phyloP scores from a whole-genome alignment of 2,888 invertebrate genomes.

The Dendrolimus houi region DNA sequence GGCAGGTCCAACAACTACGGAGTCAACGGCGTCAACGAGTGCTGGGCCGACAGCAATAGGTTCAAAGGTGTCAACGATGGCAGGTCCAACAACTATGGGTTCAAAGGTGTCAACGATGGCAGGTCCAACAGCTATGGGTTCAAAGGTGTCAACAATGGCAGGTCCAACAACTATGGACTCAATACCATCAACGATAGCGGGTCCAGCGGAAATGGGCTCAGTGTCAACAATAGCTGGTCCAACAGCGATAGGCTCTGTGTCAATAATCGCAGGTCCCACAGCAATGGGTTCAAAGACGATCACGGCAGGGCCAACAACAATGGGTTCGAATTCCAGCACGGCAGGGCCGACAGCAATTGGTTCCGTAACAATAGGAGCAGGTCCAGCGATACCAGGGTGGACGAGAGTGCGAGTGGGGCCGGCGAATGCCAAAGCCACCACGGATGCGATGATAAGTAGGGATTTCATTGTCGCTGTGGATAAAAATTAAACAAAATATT shows the following conservation, averaged over 20 bases:
- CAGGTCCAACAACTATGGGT: slow-evolving; percentile 10
- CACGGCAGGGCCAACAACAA: slow-evolving; percentile 4
- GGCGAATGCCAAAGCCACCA: slow-evolving; percentile 29
- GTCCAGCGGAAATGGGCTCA: slow-evolving; percentile 9
- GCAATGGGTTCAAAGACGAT: slow-evolving; percentile 6
- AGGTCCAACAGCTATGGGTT: slow-evolving; percentile 14
- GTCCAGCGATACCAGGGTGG: slow-evolving; percentile 12
- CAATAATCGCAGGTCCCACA: slow-evolving; percentile 5
- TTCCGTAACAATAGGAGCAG: slow-evolving; percentile 8
- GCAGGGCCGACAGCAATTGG: slow-evolving; percentile 8
- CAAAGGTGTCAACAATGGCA: slow-evolving; percentile 2
- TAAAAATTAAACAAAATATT: slow-evolving; percentile 3
- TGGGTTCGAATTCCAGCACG: slow-evolving; percentile 5
- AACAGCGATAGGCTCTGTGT: slow-evolving; percentile 10
- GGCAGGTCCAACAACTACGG: slow-evolving; percentile 15
- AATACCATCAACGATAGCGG: slow-evolving; percentile 9
- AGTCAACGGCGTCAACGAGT: slow-evolving; percentile 8
- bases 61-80: slow-evolving; percentile 2
- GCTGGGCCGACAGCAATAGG: slow-evolving; percentile 15
- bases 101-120: slow-evolving; percentile 9
- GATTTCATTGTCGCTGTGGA: slow-evolving; percentile 24
- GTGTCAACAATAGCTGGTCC: slow-evolving; percentile 13
- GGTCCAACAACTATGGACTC: slow-evolving; percentile 9
- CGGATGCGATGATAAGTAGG: slow-evolving; percentile 27
- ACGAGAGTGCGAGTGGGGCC: slow-evolving; percentile 20